Percentiles rank a stretch among this genome's conserved stretches.
These are phyloP conservation scores for Microctonus aethiopoides DNA, from an alignment of 2,888 invertebrate species.

Conservation along the genomic window DNA sequence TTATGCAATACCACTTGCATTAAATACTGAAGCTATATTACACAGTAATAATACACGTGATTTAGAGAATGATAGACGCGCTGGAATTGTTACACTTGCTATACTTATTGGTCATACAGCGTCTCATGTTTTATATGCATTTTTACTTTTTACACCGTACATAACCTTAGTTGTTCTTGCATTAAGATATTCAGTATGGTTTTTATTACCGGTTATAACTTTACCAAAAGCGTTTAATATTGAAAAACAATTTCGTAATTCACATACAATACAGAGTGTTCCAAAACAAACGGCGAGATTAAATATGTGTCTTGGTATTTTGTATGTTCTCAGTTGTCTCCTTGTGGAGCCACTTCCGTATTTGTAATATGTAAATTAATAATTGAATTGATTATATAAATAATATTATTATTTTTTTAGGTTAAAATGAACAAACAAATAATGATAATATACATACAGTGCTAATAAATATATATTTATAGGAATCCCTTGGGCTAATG, in stretches of 20 bases:
- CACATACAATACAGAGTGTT: slow-evolving; percentile 82
- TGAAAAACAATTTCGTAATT: slow-evolving; percentile 87
- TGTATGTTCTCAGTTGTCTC: slow-evolving; percentile 85
- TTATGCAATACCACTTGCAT: slow-evolving; percentile 92
- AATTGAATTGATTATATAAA: no score
- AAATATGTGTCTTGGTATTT: slow-evolving; percentile 90
- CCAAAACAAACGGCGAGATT: slow-evolving; percentile 90
- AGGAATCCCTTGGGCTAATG: slow-evolving; percentile 9
- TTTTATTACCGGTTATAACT: slow-evolving; percentile 88
- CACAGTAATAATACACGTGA: slow-evolving; percentile 96
- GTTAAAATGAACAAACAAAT: slow-evolving; percentile 5
- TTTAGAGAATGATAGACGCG: slow-evolving; percentile 86
- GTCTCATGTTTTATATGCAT: slow-evolving; percentile 90
- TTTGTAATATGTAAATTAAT: no score
- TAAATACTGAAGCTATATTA: slow-evolving; percentile 94
- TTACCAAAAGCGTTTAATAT: slow-evolving; percentile 89
- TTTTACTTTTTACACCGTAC: slow-evolving; percentile 91
- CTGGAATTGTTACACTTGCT: slow-evolving; percentile 94
- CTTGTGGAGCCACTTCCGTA: slow-evolving; percentile 62
- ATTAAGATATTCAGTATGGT: slow-evolving; percentile 87
- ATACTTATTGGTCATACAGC: slow-evolving; percentile 91
- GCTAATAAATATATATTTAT: slow-evolving; percentile 12
- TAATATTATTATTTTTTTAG: no score
- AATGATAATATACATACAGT: slow-evolving; percentile 14
- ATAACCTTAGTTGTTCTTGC: slow-evolving; percentile 88